These are phyloP conservation scores for Onychostruthus taczanowskii DNA, from an alignment of 2,113 vertebrate genomes.

Conservation along the genomic window DNA sequence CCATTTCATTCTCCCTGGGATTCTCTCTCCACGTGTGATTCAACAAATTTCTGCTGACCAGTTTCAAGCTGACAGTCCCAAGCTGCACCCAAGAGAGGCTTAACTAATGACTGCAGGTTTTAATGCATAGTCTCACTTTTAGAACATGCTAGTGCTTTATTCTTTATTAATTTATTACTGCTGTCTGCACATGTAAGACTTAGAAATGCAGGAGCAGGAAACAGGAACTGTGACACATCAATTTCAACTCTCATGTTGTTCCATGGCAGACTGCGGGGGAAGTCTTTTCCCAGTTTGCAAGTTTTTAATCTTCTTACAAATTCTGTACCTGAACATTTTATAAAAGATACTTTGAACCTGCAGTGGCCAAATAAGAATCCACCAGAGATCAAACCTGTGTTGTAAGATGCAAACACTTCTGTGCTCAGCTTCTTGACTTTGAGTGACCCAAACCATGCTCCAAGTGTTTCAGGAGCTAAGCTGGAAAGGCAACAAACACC, in stretches of 20 bases:
- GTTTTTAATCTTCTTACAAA: neutral
- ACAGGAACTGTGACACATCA: neutral
- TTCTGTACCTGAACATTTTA: neutral
- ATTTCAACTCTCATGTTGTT: neutral
- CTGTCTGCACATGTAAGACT: neutral
- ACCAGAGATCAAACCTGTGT: neutral
- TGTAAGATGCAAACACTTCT: neutral
- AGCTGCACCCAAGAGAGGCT: neutral
- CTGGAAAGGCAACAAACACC: neutral
- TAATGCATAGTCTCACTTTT: neutral
- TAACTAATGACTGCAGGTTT: neutral
- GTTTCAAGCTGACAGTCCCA: neutral
- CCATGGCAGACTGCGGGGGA: neutral
- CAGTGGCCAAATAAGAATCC: neutral
- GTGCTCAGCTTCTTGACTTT: neutral
- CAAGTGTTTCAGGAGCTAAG: neutral
- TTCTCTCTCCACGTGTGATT: neutral
- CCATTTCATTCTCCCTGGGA: neutral
- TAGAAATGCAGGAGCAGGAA: neutral
- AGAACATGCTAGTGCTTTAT: neutral
- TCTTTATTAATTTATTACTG: neutral
- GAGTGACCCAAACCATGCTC: neutral
- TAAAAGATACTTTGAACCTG: neutral
- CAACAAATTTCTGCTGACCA: neutral
- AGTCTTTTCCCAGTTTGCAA: neutral